These are phyloP conservation scores for Yponomeuta cagnagella DNA, from an alignment of 2,888 invertebrate genomes.

Conservation along the genomic window DNA sequence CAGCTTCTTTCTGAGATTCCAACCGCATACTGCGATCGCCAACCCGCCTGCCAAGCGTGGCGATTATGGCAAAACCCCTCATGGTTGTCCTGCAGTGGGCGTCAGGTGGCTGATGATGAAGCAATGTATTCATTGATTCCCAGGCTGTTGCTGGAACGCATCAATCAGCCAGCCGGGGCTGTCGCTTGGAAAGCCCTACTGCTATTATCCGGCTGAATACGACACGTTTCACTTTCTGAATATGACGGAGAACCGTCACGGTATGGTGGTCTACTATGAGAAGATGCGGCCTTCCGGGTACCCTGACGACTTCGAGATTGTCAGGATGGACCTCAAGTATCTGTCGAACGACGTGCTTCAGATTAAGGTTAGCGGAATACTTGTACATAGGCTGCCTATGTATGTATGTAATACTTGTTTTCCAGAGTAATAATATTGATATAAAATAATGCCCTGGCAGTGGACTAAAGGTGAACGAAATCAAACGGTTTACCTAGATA, in stretches of 20 bases:
- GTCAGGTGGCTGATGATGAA: no score
- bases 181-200: slow-evolving; percentile 78
- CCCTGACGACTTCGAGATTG: slow-evolving; percentile 77
- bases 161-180: slow-evolving; percentile 35
- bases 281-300: slow-evolving; percentile 76
- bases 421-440: no score
- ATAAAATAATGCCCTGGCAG: neutral
- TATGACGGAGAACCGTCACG: slow-evolving; percentile 76
- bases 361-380: slow-evolving; percentile 74
- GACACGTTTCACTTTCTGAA: slow-evolving; percentile 79
- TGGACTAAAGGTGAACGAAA: neutral
- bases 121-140: slow-evolving; percentile 9
- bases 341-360: slow-evolving; percentile 78
- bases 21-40: no score
- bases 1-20: no score
- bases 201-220: slow-evolving; percentile 83
- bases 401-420: neutral
- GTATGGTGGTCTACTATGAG: slow-evolving; percentile 74
- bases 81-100: no score
- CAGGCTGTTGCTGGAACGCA: slow-evolving; percentile 81
- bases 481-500: no score
- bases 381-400: neutral
- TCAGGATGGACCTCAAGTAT: slow-evolving; percentile 77
- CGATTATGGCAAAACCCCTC: no score
- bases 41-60: no score